Evolutionary conservation across 2,797 vertebrate genomes (phyloP), one percentile per base, ranked within the genome.

Genomic region (Carduelis carduelis): DNA sequence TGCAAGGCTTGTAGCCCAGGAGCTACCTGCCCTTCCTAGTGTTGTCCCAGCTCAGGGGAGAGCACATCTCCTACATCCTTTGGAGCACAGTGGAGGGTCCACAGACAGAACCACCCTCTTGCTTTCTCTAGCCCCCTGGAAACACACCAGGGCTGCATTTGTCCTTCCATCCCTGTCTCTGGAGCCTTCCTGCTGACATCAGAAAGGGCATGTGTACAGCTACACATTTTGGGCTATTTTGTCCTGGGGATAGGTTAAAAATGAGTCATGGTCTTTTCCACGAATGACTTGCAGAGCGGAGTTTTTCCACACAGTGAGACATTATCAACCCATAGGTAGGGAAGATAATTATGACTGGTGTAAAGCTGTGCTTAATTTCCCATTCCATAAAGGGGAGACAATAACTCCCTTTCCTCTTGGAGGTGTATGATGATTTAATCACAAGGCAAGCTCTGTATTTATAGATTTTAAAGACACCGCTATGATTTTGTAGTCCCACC

Each of bases 311-410:
- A 37, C 87, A 44, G 89, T n/a, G 69, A 90, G 35, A 43, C 79
- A 92, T 94, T 94, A 83, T 20, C 72, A 95, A 83, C 69, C 85
- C 79, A 89, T 95, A 95, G 72, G 76, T 95, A 61, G 87, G 90
- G 76, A 91, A 91, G 83, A 61, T 90, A 97, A 96, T 95, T 95
- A 78, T 27, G 61, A 39, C n/a, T 86, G 61, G 65, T 88, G 83
- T 76, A 92, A 94, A 96, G 89, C 94, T 95, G 93, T 95, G 95
- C 90, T 77, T 95, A 91, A 95, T 95, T 95, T 91, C 77, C 63
- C 59, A 32, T 21, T 82, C 61, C 21, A 3, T 83, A 87, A 94
- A 91, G 77, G 90, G 59, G 63, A 94, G 63, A 94, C 90, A 95
- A 95, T 92, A 94, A 23, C 41, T 90, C 37, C 63, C 28, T 75